phyloP scores from a whole-genome alignment of 2,113 vertebrate genomes.

The Amblyornis subalaris region DNA sequence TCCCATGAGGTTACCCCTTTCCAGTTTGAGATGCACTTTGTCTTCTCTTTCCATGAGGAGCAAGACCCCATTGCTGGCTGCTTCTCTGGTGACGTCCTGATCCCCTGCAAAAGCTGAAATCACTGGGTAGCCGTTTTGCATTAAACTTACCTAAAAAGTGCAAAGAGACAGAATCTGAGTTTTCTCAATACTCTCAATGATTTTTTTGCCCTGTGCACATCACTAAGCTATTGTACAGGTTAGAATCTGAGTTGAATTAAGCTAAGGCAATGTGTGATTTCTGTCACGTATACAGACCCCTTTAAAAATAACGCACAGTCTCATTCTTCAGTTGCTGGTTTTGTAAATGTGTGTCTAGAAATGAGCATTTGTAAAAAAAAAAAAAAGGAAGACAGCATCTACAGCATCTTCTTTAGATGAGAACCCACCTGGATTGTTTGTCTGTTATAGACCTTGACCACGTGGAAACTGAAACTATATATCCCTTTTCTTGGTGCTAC shows the following conservation, averaged over 20 bases:
- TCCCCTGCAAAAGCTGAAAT: slow-evolving; percentile 98
- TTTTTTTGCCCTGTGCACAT: background rate
- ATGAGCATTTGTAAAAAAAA: background rate
- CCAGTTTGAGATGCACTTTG: slow-evolving; percentile 96
- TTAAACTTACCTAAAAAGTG: slow-evolving; percentile 89
- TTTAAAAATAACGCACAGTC: background rate
- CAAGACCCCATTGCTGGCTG: slow-evolving; percentile 96
- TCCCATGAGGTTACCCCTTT: slow-evolving; percentile 97
- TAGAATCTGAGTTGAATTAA: background rate
- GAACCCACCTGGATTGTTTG: slow-evolving; percentile 97
- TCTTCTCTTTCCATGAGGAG: slow-evolving; percentile 97
- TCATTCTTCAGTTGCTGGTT: background rate
- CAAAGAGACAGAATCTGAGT: slow-evolving; percentile 53
- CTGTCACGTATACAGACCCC: background rate
- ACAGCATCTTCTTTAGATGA: background rate
- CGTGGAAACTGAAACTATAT: slow-evolving; percentile 99
- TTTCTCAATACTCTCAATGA: background rate
- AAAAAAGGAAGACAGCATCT: background rate
- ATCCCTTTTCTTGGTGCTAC: slow-evolving; percentile 95
- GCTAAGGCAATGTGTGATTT: background rate
- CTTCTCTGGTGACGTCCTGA: slow-evolving; percentile 98
- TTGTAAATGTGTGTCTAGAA: background rate
- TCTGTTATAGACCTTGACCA: slow-evolving; percentile 99
- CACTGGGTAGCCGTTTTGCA: slow-evolving; percentile 97
- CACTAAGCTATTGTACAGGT: background rate